Evolutionary conservation across 2,113 vertebrate genomes (phyloP), one percentile per base, ranked within the genome.

Genomic region (Aleadryas rufinucha): DNA sequence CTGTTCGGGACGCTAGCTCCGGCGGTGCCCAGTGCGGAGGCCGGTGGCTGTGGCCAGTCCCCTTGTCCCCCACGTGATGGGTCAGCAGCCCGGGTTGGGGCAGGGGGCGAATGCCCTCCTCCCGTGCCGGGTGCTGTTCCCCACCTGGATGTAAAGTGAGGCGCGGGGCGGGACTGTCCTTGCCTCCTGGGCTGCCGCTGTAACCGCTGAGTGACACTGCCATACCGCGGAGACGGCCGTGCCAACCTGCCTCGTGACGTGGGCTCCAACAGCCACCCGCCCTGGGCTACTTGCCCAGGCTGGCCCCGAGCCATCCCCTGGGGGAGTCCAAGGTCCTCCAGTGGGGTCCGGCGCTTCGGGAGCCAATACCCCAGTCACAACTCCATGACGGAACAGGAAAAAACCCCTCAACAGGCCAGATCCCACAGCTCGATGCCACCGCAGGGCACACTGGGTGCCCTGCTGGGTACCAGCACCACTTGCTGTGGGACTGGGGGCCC

Each of bases 241-340:
- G 95, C 94, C 95, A 93, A 83, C 75, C 82, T 76, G 92, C 95
- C 96, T 92, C 16, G 26, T 96, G 95, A 96, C 19, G 47, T 22
- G 53, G 70, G 75, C 37, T 78, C 92, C 92, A 89, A 37, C 78
- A 87, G 94, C 90, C 90, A 85, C 94, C 70, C 19, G 10, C 75
- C 54, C 82, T 53, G 82, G 96, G 95, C 96, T 68, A 92, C 82
- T 52, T 93, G 94, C 90, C 96, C 82, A 9, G 94, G 66, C 53
- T 95, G 95, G 94, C 85, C 61, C 57, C 0, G 0, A 80, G 94
- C 94, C 90, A 94, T 83, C n/a, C 31, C 52, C 44, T 2, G 20
- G 64, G 77, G 61, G 82, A 93, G 95, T 90, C 85, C 95, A 91
- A 94, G 70, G 96, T 95, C 66, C 88, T 45, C 1, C 4, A 16